Base-by-base conservation (phyloP, 2,888 invertebrate genomes). In the Sepiola atlantica region DNA sequence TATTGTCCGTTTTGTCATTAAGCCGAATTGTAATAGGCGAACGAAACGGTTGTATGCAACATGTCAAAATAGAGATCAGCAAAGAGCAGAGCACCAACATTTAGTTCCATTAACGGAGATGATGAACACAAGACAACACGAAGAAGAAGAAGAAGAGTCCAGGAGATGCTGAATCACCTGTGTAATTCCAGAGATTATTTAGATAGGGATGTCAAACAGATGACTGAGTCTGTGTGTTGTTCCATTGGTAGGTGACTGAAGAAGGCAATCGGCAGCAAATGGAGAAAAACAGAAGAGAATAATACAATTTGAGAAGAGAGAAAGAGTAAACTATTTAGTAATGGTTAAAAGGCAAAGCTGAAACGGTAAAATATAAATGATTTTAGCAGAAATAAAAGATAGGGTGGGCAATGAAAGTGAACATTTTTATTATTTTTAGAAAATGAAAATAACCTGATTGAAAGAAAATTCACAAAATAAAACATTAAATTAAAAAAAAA, bases 181-280 rank as follows among this genome's bases (percentile, higher is more conserved):
- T 14, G 28, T 92, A 54, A 55, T 92, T 92, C 92, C 92, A 92
- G 92, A 55, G 54, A 45, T 92, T 92, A 92, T 92, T 77, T 92
- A 92, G 45, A 54, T 92, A 55, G 32, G 32, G 92, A 92, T 92
- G 92, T 92, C 92, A 92, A 92, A 92, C 92, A 55, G 92, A 92
- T 92, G 92, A 92, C 55, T 92, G 92, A 45, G 92, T 92, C 55
- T 92, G 92, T 92, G 92, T 92, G 92, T 92, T 92, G 92, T 92
- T 92, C 92, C 92, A 92, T 32, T 92, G 92, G 92, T 92, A 92
- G 21, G 92, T 92, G 92, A 92, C 92, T 92, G 92, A 54, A 18
- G 54, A 92, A 18, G 92, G 92, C n/a, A 92, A 45, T 45, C 92
- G 16, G 92, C 92, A 92, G 45, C 45, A 55, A 92, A n/a, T 18